Base-by-base conservation (phyloP, 2,888 invertebrate species). In the Acronicta psi region DNA sequence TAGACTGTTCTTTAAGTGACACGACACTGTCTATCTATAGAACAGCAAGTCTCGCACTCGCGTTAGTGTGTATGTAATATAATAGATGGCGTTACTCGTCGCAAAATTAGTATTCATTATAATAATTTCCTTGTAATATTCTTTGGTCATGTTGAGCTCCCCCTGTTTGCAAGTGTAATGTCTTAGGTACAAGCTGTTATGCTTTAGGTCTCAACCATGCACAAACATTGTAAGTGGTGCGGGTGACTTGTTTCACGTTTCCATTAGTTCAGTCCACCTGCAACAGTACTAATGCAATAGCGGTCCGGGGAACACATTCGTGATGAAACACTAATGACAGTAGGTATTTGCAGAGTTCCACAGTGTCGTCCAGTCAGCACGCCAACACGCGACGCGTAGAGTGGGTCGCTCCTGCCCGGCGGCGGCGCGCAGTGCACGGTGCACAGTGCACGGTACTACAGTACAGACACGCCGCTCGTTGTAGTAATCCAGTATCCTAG, bases 1-100 rank as follows among this genome's bases (percentile, higher is more conserved):
- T 50, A 57, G 25, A 52, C 16, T 50, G 29, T 54, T 51, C 40
- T 47, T 44, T 31, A 68, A 37, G 46, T 37, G 40, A 13, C n/a
- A n/a, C n/a, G n/a, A 34, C n/a, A 13, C 13, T 34, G 34, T n/a
- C 1, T 34, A 34, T n/a, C n/a, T n/a, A n/a, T n/a, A 34, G 5
- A n/a, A n/a, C 34, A 34, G 34, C n/a, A 6, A 34, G n/a, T 34
- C 6, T 0, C n/a, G 7, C 8, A 34, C n/a, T 34, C n/a, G 6
- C 34, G n/a, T 34, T 34, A 34, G 34, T n/a, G n/a, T n/a, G n/a
- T 6, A 40, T 34, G 47, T 13, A 14, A 13, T 2, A 0, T 40
- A 18, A 49, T 23, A 62, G 46, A 62, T 57, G 47, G 46, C 50
- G 53, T 25, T 42, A 43, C 51, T 31, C 0, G 3, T 5, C 14